phyloP scores from a whole-genome alignment of 2,113 vertebrate genomes.

The Galbula dea region DNA sequence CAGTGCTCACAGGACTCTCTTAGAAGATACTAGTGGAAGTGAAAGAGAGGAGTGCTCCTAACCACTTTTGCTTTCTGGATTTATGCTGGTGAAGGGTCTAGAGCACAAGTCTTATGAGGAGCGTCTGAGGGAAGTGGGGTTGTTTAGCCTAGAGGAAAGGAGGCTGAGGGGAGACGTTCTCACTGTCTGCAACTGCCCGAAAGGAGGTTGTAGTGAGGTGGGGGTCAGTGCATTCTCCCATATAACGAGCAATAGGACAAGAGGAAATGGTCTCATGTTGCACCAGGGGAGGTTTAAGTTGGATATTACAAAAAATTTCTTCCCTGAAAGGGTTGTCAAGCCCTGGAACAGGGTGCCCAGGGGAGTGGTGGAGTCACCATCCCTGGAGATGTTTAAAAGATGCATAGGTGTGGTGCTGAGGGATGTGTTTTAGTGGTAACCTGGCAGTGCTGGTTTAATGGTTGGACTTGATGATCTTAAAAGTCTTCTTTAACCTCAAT shows the following conservation, averaged over 20 bases:
- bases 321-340: not conserved
- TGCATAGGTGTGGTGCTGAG: not conserved
- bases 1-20: not conserved
- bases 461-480: not conserved
- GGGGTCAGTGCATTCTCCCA: not conserved
- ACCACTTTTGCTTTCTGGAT: not conserved
- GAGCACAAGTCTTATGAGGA: not conserved
- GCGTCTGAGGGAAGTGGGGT: not conserved
- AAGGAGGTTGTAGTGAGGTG: not conserved
- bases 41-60: not conserved
- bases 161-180: not conserved
- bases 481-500: not conserved
- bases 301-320: not conserved
- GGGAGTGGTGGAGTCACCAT: not conserved
- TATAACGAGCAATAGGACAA: not conserved
- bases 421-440: not conserved
- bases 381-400: not conserved
- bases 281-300: not conserved
- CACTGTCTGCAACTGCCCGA: not conserved
- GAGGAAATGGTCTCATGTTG: not conserved
- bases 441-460: not conserved
- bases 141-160: not conserved
- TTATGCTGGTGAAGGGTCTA: not conserved
- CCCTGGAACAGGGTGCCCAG: not conserved
- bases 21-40: not conserved